These are phyloP conservation scores for cat (Felis catus) DNA, from an alignment of 2,113 vertebrate genomes.

Conservation along the genomic window DNA sequence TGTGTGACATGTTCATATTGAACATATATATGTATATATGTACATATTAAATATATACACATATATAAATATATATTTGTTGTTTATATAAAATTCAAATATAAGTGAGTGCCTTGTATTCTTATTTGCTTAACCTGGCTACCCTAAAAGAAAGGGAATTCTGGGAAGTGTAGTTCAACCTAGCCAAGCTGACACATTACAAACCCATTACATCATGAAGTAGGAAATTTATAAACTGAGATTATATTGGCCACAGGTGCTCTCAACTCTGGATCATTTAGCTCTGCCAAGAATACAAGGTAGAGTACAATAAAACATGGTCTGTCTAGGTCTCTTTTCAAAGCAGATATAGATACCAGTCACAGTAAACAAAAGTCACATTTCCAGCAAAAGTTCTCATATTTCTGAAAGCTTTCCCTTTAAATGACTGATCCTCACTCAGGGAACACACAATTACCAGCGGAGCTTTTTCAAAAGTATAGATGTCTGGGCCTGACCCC, in stretches of 20 bases:
- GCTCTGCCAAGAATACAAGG: neutral
- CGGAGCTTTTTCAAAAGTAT: neutral
- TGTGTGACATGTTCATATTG: neutral
- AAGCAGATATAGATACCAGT: neutral
- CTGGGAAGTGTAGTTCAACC: neutral
- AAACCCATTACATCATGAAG: neutral
- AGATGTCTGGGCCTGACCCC: neutral
- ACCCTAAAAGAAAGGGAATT: neutral
- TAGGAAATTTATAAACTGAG: neutral
- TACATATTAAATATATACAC: too few relatives aligned
- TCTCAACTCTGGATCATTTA: neutral
- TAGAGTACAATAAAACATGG: neutral
- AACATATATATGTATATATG: neutral
- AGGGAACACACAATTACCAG: neutral
- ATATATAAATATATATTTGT: too few relatives aligned
- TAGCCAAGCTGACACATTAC: neutral
- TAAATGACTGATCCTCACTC: neutral
- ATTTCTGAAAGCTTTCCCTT: neutral
- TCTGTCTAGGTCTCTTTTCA: neutral
- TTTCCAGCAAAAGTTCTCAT: neutral
- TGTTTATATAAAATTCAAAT: neutral
- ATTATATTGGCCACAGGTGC: neutral
- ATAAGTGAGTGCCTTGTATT: neutral
- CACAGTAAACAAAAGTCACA: neutral
- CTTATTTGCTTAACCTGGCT: neutral